Conservation (phyloP, 2,113 vertebrate species). For the Neopipo cinnamomea region DNA sequence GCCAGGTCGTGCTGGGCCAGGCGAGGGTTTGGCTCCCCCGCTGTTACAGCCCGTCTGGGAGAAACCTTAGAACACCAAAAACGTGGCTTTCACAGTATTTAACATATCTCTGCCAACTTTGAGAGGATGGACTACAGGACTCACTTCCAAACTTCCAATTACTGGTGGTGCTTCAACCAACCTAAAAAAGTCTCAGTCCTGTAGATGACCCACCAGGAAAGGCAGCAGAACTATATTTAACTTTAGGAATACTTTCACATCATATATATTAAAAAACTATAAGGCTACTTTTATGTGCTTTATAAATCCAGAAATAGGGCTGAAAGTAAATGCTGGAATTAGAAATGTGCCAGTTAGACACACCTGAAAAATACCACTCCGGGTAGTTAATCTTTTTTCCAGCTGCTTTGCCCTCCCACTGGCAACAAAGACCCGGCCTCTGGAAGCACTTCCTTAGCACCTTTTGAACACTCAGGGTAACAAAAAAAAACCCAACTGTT, state of each 20-base stretch:
- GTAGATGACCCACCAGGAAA: accelerated
- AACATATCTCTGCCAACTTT: accelerated
- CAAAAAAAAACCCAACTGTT: background rate
- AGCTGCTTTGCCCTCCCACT: background rate
- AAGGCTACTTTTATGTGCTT: background rate
- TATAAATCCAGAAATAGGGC: background rate
- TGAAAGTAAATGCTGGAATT: background rate
- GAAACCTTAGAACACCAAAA: background rate
- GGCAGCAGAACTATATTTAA: accelerated
- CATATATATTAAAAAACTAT: background rate
- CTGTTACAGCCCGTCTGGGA: accelerated
- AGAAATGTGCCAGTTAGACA: background rate
- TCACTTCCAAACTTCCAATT: accelerated
- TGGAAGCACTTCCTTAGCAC: background rate
- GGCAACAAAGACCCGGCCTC: background rate
- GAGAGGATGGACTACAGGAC: background rate
- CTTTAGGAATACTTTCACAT: accelerated
- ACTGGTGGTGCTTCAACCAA: background rate
- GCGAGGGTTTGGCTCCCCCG: accelerated
- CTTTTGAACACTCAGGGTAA: background rate
- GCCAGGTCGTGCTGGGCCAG: background rate
- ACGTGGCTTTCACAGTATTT: accelerated
- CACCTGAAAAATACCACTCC: background rate
- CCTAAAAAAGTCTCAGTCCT: background rate
- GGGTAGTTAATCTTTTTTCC: background rate